Evolutionary conservation across 1,140 invertebrate species (phyloP).

Genomic region (Drosophila bocki): DNA sequence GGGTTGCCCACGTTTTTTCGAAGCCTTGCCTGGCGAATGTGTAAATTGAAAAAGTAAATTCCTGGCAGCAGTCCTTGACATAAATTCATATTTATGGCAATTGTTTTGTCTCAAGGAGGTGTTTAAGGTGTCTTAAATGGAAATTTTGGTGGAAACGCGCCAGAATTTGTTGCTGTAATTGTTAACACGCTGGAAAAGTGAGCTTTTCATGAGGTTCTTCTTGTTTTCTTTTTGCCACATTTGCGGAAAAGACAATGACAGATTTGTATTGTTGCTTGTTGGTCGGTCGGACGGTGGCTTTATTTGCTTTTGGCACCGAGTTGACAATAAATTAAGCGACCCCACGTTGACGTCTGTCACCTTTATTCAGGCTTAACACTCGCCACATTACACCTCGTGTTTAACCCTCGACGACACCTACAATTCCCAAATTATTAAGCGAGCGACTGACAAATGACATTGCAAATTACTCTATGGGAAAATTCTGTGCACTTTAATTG

Average conservation of each 20-base stretch:
- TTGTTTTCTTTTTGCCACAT: background rate
- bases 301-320: conserved; percentile 15
- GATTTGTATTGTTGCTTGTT: conserved; percentile 2
- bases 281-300: background rate
- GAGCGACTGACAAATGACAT: conserved; percentile 2
- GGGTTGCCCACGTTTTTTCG: background rate
- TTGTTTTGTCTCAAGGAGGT: conserved; percentile 14
- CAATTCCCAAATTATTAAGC: conserved; percentile 9
- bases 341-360: conserved; percentile 17
- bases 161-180: conserved; percentile 19
- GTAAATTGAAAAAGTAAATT: conserved; percentile 24
- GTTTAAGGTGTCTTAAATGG: conserved; percentile 17
- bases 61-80: conserved; percentile 8
- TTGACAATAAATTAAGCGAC: conserved; percentile 33
- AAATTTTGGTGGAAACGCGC: background rate
- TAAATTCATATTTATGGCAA: conserved; percentile 40
- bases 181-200: conserved; percentile 16
- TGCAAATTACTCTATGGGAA: conserved; percentile 1
- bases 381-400: background rate
- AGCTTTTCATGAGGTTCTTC: background rate
- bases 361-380: conserved; percentile 32
- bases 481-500: background rate
- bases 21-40: conserved; percentile 9
- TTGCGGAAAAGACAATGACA: conserved; percentile 6
- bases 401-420: background rate